Conservation (phyloP, 2,113 vertebrate genomes). For the Anoura caudifer region DNA sequence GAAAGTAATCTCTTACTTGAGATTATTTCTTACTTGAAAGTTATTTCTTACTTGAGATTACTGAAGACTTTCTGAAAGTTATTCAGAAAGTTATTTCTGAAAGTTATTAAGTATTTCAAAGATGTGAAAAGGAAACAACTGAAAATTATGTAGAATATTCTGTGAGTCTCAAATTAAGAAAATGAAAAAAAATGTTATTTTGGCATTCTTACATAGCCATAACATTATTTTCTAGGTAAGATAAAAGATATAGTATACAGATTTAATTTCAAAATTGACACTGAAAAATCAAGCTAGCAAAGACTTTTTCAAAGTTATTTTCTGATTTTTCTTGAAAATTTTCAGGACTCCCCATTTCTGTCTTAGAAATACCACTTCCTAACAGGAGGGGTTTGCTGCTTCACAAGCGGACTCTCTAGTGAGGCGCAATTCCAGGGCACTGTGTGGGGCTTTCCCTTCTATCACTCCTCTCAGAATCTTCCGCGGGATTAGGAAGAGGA, state of each 20-base stretch:
- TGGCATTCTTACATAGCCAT: background rate
- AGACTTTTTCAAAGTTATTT: constrained; percentile 1
- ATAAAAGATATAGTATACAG: background rate
- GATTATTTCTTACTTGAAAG: no score
- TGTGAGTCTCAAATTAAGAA: background rate
- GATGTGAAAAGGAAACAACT: constrained; percentile 22
- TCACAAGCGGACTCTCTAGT: background rate
- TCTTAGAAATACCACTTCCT: constrained; percentile 7
- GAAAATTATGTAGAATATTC: background rate
- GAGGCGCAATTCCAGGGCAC: background rate
- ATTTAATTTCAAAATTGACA: constrained; percentile 38
- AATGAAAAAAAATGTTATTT: background rate
- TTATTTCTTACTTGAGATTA: constrained; percentile 33
- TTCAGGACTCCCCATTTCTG: background rate
- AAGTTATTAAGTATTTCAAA: constrained; percentile 13
- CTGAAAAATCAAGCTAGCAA: constrained; percentile 13
- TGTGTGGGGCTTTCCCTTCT: background rate
- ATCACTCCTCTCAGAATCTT: background rate
- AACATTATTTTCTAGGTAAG: constrained; percentile 6
- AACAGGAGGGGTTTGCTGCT: background rate
- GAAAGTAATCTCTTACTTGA: no score
- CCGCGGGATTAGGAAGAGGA: background rate
- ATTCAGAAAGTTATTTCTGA: no score
- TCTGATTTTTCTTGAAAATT: constrained; percentile 20
- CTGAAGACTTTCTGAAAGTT: background rate